Conservation (phyloP, 1,140 invertebrate genomes). For the Bombus breviceps region DNA sequence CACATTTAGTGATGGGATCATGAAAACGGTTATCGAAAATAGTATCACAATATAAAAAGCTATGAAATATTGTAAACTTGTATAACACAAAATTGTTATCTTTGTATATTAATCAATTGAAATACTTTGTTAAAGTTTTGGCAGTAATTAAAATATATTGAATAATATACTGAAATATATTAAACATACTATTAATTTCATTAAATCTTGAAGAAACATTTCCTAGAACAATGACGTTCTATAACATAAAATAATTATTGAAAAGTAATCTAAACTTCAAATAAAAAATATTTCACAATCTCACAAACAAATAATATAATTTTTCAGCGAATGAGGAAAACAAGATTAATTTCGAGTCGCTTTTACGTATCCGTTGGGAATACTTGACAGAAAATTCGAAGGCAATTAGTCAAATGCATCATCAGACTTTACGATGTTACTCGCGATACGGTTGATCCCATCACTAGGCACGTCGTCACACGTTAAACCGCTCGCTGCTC, state of each 20-base stretch:
- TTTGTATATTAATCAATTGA: not conserved
- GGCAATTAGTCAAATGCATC: not conserved
- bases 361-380: not conserved
- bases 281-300: not conserved
- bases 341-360: not conserved
- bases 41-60: no score
- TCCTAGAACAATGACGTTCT: not conserved
- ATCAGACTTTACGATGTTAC: not conserved
- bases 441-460: conserved; percentile 41
- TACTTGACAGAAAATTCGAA: not conserved
- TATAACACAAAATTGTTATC: not conserved
- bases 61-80: not conserved
- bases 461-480: conserved; percentile 54
- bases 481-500: conserved; percentile 60
- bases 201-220: no score
- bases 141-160: no score
- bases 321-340: not conserved
- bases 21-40: not conserved
- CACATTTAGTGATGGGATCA: not conserved
- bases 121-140: not conserved
- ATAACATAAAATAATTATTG: not conserved
- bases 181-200: no score
- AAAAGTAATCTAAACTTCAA: not conserved
- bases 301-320: not conserved
- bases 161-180: no score